These are phyloP conservation scores for Oceanodroma tethys DNA, from an alignment of 2,113 vertebrate genomes.

Conservation along the genomic window DNA sequence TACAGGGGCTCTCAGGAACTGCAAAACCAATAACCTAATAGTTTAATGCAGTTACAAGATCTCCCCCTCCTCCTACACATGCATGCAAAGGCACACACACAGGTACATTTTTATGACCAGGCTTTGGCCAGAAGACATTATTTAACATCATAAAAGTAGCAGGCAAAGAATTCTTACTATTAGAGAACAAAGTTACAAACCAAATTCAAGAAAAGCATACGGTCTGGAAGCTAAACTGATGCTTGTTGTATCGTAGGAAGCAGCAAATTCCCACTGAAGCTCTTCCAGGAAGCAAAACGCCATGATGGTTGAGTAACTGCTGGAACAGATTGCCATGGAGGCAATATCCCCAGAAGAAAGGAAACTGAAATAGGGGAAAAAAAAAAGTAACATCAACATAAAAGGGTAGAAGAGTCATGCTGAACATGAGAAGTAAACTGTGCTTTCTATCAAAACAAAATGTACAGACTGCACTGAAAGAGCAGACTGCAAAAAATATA, in stretches of 20 bases:
- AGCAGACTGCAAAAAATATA: not conserved
- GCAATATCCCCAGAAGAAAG: slow-evolving; percentile 83
- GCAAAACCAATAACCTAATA: not conserved
- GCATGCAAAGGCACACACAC: not conserved
- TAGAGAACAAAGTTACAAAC: slow-evolving; percentile 71
- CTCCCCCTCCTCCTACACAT: not conserved
- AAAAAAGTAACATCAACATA: not conserved
- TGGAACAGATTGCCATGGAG: slow-evolving; percentile 90
- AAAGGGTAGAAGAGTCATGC: not conserved
- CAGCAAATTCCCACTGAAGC: slow-evolving; percentile 89
- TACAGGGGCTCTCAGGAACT: not conserved
- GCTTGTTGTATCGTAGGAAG: slow-evolving; percentile 78
- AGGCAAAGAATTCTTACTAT: not conserved
- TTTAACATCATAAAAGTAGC: not conserved
- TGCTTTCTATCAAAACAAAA: not conserved
- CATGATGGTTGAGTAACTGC: slow-evolving; percentile 81
- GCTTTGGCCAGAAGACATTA: not conserved
- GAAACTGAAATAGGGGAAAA: slow-evolving; percentile 77
- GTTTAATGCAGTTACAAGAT: not conserved
- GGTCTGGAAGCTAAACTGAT: slow-evolving; percentile 85
- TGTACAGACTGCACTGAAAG: not conserved
- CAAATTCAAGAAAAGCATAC: slow-evolving; percentile 93
- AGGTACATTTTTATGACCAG: not conserved
- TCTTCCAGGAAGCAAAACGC: slow-evolving; percentile 96
- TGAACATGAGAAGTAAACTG: not conserved